Base-by-base conservation (phyloP, 2,113 vertebrate species). In the Oryzias curvinotus region DNA sequence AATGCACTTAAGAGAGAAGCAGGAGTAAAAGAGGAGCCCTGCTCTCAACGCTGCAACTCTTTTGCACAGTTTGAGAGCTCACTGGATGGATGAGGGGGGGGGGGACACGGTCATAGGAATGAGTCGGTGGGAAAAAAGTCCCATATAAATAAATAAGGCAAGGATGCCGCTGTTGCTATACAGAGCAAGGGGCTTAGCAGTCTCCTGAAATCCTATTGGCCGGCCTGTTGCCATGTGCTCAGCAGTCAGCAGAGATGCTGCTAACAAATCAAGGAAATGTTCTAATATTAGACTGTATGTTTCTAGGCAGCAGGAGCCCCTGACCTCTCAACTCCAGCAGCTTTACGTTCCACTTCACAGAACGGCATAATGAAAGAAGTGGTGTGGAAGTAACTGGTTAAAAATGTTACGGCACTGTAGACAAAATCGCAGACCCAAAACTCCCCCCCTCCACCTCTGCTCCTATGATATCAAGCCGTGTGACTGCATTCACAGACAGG, bases 241-340 rank as follows among this genome's bases (percentile, higher is more conserved):
- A 41, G 63, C 75, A 88, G 68, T 79, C 84, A 85, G 86, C 88
- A 87, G 85, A 85, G 88, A 89, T 85, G 84, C 81, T 80, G 85
- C 85, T 75, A 89, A 87, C 88, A 89, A 88, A 89, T 89, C 84
- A 89, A 89, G 86, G 88, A 89, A 88, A 85, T 67, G 81, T 89
- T 88, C 88, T 89, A 89, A 89, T 89, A 88, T 89, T 89, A 89
- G 88, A 89, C 86, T 88, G 83, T 87, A 89, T 89, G 88, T 89
- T 88, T 89, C 88, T 71, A 88, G 88, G 88, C 88, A 89, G 86
- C 72, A 67, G 83, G 84, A 89, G 75, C 82, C 84, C 78, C 77
- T 89, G 88, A 89, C 88, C 88, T 82, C 86, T 83, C 80, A 79
- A 85, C 87, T 89, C 80, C 44, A 65, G 73, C 65, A 70, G 75